phyloP scores from a whole-genome alignment of 2,888 invertebrate species.

The Monochamus alternatus region DNA sequence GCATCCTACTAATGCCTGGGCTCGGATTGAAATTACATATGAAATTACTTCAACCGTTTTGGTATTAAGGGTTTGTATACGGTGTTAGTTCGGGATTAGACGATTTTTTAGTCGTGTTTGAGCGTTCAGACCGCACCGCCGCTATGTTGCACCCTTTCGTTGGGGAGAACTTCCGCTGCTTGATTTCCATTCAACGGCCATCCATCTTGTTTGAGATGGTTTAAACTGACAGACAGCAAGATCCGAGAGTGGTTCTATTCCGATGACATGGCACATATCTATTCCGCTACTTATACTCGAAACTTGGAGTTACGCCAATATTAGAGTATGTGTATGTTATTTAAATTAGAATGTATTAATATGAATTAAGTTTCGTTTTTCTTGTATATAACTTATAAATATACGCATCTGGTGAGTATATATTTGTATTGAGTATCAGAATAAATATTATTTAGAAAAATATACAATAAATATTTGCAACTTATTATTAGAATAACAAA shows the following conservation, averaged over 20 bases:
- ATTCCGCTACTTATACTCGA: conserved; percentile 59
- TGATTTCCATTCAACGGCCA: conserved; percentile 78
- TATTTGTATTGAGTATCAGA: too few species aligned
- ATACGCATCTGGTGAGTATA: too few species aligned
- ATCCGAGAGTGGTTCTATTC: conserved; percentile 69
- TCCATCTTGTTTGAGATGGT: conserved; percentile 78
- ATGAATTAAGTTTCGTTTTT: conserved; percentile 1
- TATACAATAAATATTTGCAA: too few species aligned
- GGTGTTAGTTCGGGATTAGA: conserved; percentile 48
- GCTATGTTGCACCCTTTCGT: conserved; percentile 61
- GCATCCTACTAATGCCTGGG: too few species aligned
- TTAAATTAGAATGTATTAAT: conserved; percentile 25
- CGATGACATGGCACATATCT: conserved; percentile 70
- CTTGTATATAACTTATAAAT: not conserved
- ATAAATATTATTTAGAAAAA: too few species aligned
- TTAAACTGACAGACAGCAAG: conserved; percentile 72
- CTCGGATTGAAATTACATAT: conserved; percentile 45
- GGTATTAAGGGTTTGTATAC: conserved; percentile 45
- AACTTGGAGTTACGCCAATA: conserved; percentile 51
- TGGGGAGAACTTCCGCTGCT: conserved; percentile 69
- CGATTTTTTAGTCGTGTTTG: conserved; percentile 52
- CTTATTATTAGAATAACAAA: too few species aligned
- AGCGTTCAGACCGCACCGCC: conserved; percentile 45
- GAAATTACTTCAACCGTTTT: conserved; percentile 54
- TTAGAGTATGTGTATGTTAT: conserved; percentile 33